Base-by-base conservation (phyloP, 2,113 vertebrate species). In the Callaeas wilsoni region DNA sequence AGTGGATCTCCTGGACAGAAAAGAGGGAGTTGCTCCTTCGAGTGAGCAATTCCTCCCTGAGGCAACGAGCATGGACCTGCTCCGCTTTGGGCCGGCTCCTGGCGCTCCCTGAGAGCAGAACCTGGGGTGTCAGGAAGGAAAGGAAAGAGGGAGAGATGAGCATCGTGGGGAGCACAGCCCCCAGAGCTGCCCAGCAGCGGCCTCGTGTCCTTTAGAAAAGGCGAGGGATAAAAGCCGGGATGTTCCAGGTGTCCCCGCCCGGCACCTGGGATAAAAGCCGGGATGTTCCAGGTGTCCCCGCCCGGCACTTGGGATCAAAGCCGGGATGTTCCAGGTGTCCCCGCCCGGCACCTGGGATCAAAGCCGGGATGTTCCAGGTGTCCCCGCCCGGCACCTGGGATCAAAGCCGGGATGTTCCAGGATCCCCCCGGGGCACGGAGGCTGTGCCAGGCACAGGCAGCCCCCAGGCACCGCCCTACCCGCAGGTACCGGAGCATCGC, bases 41-140 rank as follows among this genome's bases (percentile, higher is more conserved):
- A 7, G 30, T 4, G 77, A 23, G 4, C 14, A 17, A 13, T 25
- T n/a, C 32, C 19, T 74, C 22, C 2, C 30, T 4, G 3, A 13
- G 33, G 44, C 73, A 6, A 10, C 0, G 2, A 1, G 10, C 4
- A 0, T 0, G 25, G 16, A 8, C 13, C 23, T 5, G 1, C 7
- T 60, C 3, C 9, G 82, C 77, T 49, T 10, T 22, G 49, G 17
- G 42, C 47, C 50, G 26, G 50, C 30, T 86, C 7, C 55, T 23
- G 11, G 2, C 1, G 16, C 50, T 16, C 56, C 0, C 33, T 3
- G 55, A 16, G 79, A 26, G 79, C 57, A 74, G 25, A 27, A 53
- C 10, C 20, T 1, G 39, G 7, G 5, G 0, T 4, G 10, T 7
- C 32, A 20, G 35, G 7, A 41, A 39, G 46, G 21, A 27, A n/a